Conservation (phyloP, 2,797 vertebrate genomes). For the Poeciliopsis presidionis region DNA sequence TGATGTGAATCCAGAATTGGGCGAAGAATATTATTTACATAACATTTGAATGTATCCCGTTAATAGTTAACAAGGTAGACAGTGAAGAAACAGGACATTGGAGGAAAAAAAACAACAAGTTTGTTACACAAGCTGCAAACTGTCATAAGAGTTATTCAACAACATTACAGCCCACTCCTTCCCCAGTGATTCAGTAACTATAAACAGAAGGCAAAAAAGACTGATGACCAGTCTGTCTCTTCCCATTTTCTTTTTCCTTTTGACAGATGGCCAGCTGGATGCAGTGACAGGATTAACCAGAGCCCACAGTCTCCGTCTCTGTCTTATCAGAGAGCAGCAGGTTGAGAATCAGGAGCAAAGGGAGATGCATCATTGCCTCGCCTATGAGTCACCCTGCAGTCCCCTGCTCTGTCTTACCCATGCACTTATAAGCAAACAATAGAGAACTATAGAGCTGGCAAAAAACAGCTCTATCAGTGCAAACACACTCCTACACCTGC, state of each 20-base stretch:
- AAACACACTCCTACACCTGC: conserved; percentile 27
- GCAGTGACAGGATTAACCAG: conserved; percentile 53
- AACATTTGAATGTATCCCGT: conserved; percentile 25
- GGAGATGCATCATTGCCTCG: conserved; percentile 47
- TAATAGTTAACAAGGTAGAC: conserved; percentile 27
- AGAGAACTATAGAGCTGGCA: conserved; percentile 7
- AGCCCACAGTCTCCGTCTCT: conserved; percentile 38
- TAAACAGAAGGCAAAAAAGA: conserved; percentile 59
- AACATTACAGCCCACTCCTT: conserved; percentile 59
- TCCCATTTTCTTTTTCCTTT: conserved; percentile 42
- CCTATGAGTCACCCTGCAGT: conserved; percentile 57
- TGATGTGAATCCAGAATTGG: conserved; percentile 25
- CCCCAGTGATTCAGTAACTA: conserved; percentile 61
- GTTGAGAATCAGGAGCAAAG: conserved; percentile 47
- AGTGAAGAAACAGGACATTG: conserved; percentile 41
- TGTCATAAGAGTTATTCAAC: conserved; percentile 60
- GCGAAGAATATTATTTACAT: conserved; percentile 16
- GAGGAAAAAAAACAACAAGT: conserved; percentile 22
- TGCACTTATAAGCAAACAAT: conserved; percentile 8
- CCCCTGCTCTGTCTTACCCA: conserved; percentile 39
- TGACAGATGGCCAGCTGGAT: conserved; percentile 43
- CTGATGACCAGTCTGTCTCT: conserved; percentile 45
- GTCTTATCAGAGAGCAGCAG: conserved; percentile 63
- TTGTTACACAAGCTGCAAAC: conserved; percentile 56
- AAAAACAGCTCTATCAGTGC: too few species aligned